Evolutionary conservation across 2,113 vertebrate genomes (phyloP).

Genomic region (Eclectus roratus): DNA sequence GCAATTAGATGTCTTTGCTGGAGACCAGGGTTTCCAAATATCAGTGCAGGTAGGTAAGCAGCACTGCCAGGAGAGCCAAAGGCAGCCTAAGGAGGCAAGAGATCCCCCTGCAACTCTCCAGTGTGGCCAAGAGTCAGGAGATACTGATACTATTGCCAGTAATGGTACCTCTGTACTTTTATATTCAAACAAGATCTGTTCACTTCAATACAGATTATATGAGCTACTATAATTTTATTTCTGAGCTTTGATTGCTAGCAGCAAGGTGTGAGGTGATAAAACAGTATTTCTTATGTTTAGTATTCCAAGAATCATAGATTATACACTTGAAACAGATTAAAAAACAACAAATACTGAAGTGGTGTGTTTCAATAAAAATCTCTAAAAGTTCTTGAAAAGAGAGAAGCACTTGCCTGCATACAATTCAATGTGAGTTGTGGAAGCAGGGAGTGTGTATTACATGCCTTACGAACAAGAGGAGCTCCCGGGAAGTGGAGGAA

Average conservation of each 20-base stretch:
- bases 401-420: accelerated
- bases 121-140: not conserved
- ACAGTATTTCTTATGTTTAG: not conserved
- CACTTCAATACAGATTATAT: not conserved
- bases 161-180: not conserved
- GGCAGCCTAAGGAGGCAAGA: not conserved
- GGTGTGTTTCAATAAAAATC: not conserved
- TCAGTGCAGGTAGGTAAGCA: not conserved
- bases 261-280: not conserved
- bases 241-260: not conserved
- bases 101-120: not conserved
- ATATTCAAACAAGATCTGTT: not conserved
- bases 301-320: not conserved
- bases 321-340: not conserved
- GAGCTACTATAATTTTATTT: not conserved
- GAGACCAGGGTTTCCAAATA: not conserved
- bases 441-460: not conserved
- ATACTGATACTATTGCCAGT: not conserved
- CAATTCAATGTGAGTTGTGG: not conserved
- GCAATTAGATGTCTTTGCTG: not conserved
- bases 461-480: not conserved
- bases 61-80: not conserved
- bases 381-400: not conserved
- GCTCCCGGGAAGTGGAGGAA: not conserved
- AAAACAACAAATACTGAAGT: not conserved